phyloP scores from a whole-genome alignment of 2,888 invertebrate species.

The Limnephilus marmoratus region DNA sequence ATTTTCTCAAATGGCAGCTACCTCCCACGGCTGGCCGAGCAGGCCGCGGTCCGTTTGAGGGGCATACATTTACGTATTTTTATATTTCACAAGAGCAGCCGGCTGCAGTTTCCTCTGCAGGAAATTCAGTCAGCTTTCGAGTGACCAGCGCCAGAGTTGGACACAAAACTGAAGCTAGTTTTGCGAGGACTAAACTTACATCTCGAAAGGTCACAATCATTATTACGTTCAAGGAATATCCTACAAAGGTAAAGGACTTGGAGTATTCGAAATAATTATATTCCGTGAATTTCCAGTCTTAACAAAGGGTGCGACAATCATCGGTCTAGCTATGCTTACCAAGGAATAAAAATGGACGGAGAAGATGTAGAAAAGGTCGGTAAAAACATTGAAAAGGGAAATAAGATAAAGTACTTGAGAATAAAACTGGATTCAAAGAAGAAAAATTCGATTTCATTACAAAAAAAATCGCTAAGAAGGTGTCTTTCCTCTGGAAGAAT shows the following conservation, averaged over 20 bases:
- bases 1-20: conserved; percentile 21
- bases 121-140: conserved; percentile 11
- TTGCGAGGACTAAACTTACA: not conserved
- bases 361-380: no score
- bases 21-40: conserved; percentile 23
- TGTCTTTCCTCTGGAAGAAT: no score
- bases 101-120: conserved; percentile 19
- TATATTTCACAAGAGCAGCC: not conserved
- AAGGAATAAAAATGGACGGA: no score
- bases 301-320: no score
- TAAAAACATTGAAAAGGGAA: no score
- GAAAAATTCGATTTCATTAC: no score
- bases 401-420: no score
- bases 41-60: conserved; percentile 35
- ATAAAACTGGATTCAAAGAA: no score
- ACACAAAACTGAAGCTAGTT: not conserved
- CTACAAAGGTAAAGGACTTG: not conserved
- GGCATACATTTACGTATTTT: conserved; percentile 26
- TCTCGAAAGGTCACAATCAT: not conserved
- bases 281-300: not conserved
- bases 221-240: not conserved
- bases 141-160: not conserved
- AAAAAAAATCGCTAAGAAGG: no score
- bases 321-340: no score
- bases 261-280: not conserved